Evolutionary conservation across 2,797 vertebrate genomes (phyloP).

Genomic region (Arctocebus calabarensis): DNA sequence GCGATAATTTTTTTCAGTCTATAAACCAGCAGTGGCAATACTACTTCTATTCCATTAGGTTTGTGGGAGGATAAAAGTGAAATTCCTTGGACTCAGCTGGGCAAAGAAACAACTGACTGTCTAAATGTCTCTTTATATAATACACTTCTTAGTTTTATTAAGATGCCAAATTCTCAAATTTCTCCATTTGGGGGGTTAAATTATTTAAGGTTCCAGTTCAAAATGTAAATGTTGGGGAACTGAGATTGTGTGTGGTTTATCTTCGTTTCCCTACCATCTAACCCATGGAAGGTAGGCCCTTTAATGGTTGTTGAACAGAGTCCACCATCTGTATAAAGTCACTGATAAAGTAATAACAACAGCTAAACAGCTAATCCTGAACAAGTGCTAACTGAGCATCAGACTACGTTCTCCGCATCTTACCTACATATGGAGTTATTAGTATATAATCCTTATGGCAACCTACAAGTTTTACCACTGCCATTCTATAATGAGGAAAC

Average conservation of each 20-base stretch:
- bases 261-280: background rate
- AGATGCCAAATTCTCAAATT: background rate
- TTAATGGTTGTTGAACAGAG: background rate
- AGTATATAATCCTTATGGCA: background rate
- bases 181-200: background rate
- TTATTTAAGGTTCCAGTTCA: background rate
- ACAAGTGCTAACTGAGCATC: background rate
- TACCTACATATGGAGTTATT: background rate
- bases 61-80: background rate
- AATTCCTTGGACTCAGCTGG: background rate
- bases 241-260: background rate
- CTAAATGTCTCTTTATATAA: background rate
- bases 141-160: background rate
- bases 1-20: accelerated
- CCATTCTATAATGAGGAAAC: background rate
- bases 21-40: background rate
- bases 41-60: background rate
- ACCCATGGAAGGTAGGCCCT: background rate
- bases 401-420: background rate
- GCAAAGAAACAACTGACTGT: background rate
- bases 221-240: background rate
- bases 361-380: background rate
- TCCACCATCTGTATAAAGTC: background rate
- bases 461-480: background rate
- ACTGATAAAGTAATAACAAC: too few species aligned